Base-by-base conservation (phyloP, 2,888 invertebrate species). In the Cotesia congregata region DNA sequence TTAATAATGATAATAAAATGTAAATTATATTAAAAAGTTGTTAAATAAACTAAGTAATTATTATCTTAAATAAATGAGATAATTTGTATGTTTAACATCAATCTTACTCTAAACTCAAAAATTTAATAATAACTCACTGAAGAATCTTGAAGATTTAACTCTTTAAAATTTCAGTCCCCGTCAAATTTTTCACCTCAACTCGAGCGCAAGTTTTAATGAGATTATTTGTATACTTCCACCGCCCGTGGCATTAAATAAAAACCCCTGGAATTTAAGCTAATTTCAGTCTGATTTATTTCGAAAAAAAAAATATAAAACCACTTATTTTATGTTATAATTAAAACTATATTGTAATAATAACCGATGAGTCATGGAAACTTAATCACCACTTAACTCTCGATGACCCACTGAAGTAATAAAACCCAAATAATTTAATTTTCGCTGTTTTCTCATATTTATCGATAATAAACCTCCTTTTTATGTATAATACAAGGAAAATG, bases 181-280 rank as follows among this genome's bases (percentile, higher is more conserved):
- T 50, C 12, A 50, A 50, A 50, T 50, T 9, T 50, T 50, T 50
- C 12, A 12, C 3, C 12, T 12, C 50, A 50, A 67, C 69, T 39
- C n/a, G 67, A 30, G 67, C 7, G 6, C 20, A 64, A 64, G 30
- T 67, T n/a, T 67, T 73, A 38, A 41, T 72, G 39, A 30, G n/a
- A 59, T 38, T n/a, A 59, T 15, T 67, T 50, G 59, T 30, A 9
- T 39, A 72, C 15, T 72, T 9, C 50, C 50, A n/a, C 65, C 20
- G 38, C 59, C 73, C 59, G 38, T 50, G 65, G 41, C 65, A 73
- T 30, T 30, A 30, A 30, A 30, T 12, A 50, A 12, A 50, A 50
- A 50, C 7, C 50, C 0, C 9, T 12, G 12, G 50, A 50, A 50
- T 50, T 50, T 12, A 30, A 12, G 50, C 7, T 12, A 50, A 50